These are phyloP conservation scores for Ailuropoda melanoleuca DNA, from an alignment of 2,113 vertebrate species.

Conservation along the genomic window DNA sequence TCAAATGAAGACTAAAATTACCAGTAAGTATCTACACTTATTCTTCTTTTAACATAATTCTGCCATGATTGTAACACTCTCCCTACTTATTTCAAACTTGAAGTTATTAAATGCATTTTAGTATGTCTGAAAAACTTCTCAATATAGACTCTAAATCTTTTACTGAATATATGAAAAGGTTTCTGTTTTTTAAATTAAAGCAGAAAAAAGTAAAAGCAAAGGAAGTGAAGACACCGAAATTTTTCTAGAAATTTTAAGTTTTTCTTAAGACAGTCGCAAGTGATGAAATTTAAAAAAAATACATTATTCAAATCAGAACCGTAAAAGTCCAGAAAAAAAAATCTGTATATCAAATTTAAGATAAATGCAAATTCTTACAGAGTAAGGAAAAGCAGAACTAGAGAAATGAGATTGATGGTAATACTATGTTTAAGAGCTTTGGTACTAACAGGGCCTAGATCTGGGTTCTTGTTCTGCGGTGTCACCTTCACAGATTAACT, in stretches of 20 bases:
- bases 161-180: neutral
- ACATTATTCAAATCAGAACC: neutral
- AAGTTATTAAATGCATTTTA: neutral
- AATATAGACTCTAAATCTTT: neutral
- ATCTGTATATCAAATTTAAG: neutral
- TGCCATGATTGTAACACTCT: neutral
- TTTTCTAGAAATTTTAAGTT: neutral
- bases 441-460: neutral
- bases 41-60: neutral
- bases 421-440: neutral
- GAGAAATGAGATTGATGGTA: neutral
- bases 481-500: neutral
- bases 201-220: neutral
- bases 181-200: neutral
- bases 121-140: neutral
- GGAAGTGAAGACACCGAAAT: neutral
- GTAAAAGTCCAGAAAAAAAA: neutral
- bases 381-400: neutral
- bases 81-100: neutral
- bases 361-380: neutral
- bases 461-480: neutral
- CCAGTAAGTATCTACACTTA: neutral
- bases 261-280: neutral
- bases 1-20: conserved; percentile 9
- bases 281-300: neutral